phyloP scores from a whole-genome alignment of 2,113 vertebrate species.

The Vanacampus margaritifer region DNA sequence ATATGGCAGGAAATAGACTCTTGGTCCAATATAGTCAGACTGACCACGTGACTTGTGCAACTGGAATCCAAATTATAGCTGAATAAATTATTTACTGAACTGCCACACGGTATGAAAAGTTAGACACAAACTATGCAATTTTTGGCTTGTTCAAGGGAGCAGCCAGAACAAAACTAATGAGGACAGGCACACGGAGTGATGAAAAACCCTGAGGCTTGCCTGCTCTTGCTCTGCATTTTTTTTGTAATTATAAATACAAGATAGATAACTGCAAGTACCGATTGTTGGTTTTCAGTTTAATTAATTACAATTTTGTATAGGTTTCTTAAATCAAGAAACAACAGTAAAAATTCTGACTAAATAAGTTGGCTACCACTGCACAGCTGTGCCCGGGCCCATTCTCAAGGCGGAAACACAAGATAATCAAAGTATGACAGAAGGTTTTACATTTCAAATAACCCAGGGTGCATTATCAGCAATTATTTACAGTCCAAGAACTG shows the following conservation, averaged over 20 bases:
- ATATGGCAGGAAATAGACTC: constrained; percentile 70
- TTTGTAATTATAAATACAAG: neutral
- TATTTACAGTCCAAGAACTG: constrained; percentile 74
- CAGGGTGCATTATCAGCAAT: constrained; percentile 66
- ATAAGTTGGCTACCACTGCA: constrained; percentile 40
- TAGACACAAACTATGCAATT: constrained; percentile 60
- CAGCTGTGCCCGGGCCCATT: constrained; percentile 32
- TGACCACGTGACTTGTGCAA: constrained; percentile 41
- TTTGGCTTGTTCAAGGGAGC: constrained; percentile 60
- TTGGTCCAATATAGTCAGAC: constrained; percentile 38
- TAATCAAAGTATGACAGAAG: constrained; percentile 72
- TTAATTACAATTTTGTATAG: neutral
- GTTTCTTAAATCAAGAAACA: constrained; percentile 25
- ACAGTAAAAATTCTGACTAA: constrained; percentile 50
- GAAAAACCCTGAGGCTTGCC: constrained; percentile 37
- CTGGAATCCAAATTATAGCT: constrained; percentile 51
- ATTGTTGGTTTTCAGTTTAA: neutral
- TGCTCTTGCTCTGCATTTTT: constrained; percentile 30
- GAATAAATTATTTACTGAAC: constrained; percentile 65
- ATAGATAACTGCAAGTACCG: neutral
- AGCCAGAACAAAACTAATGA: constrained; percentile 56
- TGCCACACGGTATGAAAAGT: constrained; percentile 41
- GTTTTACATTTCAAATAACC: constrained; percentile 77
- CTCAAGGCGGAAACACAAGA: constrained; percentile 64
- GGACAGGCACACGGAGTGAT: constrained; percentile 56